Evolutionary conservation across 1,140 invertebrate genomes (phyloP).

Genomic region (Nixonia krombeini): DNA sequence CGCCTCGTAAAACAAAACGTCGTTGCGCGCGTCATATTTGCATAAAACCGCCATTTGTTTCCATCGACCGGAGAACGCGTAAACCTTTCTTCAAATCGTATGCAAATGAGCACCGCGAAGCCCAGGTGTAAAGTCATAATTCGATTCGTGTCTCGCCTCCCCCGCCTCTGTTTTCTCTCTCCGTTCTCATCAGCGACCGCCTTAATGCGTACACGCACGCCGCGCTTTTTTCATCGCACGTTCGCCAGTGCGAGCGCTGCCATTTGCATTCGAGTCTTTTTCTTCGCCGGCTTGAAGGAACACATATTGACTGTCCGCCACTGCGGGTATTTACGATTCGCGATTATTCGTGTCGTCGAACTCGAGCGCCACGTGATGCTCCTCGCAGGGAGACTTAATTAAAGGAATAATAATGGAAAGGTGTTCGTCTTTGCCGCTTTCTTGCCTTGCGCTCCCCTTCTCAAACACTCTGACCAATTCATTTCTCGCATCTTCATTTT

Average conservation of each 20-base stretch:
- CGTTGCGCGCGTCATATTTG: conserved; percentile 52
- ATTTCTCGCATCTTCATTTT: too few relatives aligned
- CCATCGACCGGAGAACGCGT: conserved; percentile 48
- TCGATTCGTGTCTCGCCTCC: conserved; percentile 37
- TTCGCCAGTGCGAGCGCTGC: conserved; percentile 29
- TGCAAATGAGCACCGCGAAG: conserved; percentile 55
- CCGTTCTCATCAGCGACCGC: background rate
- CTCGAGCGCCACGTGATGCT: background rate
- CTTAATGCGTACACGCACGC: conserved; percentile 20
- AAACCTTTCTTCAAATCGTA: conserved; percentile 56
- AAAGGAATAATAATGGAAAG: conserved; percentile 6
- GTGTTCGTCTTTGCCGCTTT: too few relatives aligned
- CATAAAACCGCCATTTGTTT: conserved; percentile 62
- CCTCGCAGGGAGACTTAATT: conserved; percentile 6
- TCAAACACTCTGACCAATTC: too few relatives aligned
- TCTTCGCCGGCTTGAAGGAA: background rate
- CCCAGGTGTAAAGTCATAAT: conserved; percentile 61
- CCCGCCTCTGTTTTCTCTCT: background rate
- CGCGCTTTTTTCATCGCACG: conserved; percentile 18
- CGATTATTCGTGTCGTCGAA: conserved; percentile 14
- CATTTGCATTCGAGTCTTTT: conserved; percentile 22
- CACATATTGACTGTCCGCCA: conserved; percentile 10
- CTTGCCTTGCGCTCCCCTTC: too few relatives aligned
- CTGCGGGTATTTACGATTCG: conserved; percentile 10
- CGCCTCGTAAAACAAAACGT: conserved; percentile 58